Percentiles rank a stretch among this genome's conserved stretches.
Evolutionary conservation across 2,113 vertebrate species (phyloP).

Genomic region (Tupaia tana): DNA sequence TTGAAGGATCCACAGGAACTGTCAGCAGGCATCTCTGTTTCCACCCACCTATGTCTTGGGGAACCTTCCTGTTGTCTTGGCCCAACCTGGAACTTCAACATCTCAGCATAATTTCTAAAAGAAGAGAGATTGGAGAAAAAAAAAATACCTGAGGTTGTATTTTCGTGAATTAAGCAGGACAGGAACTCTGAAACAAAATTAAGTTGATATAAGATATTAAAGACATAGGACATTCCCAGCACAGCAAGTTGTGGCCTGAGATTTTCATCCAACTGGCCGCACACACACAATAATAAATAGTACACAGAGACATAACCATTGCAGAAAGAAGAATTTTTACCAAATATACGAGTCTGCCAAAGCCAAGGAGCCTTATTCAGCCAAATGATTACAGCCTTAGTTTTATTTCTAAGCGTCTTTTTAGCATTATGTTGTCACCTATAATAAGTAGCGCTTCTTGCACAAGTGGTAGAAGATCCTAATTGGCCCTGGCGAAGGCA

Average conservation of each 20-base stretch:
- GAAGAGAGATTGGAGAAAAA: too few relatives aligned
- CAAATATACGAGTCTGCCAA: neutral
- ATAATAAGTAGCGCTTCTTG: slow-evolving; percentile 82
- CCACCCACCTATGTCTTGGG: neutral
- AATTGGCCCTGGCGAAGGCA: slow-evolving; percentile 83
- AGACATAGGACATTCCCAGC: neutral
- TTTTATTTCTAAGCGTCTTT: slow-evolving; percentile 83
- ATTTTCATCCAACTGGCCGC: neutral
- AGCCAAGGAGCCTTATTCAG: slow-evolving; percentile 10
- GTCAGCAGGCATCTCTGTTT: neutral
- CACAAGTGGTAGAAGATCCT: slow-evolving; percentile 72
- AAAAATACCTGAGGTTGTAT: neutral
- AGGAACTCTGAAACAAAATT: neutral
- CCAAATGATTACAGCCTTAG: slow-evolving; percentile 32
- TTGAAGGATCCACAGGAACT: neutral
- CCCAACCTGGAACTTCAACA: neutral
- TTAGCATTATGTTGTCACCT: slow-evolving; percentile 84
- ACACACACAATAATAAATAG: neutral
- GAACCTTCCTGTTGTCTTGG: too few relatives aligned
- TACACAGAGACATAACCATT: neutral
- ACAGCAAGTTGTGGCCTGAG: neutral
- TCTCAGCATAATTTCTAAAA: neutral
- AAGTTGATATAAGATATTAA: neutral
- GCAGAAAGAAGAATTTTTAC: neutral
- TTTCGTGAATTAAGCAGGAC: neutral